Evolutionary conservation across 2,888 invertebrate species (phyloP).

Genomic region (Meliscaeva auricollis): DNA sequence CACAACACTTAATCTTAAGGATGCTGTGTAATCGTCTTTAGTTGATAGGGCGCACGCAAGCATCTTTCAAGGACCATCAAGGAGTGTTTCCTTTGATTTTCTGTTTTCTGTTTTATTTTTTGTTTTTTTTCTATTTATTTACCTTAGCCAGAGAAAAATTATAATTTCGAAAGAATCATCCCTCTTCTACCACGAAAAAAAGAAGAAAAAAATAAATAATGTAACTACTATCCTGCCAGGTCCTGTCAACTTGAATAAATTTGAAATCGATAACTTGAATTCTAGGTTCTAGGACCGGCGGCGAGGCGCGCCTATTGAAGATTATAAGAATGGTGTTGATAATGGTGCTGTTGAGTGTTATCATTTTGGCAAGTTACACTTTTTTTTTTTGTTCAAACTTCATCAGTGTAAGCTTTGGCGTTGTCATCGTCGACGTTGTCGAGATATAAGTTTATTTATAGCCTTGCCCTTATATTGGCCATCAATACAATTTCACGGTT

Average conservation of each 20-base stretch:
- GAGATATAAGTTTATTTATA: slow-evolving; percentile 70
- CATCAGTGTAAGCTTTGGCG: not conserved
- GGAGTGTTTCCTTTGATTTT: not conserved
- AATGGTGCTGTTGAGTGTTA: slow-evolving; percentile 25
- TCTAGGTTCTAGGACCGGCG: slow-evolving; percentile 43
- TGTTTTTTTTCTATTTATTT: slow-evolving; percentile 41
- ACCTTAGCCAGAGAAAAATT: slow-evolving; percentile 36
- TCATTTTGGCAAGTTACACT: not conserved
- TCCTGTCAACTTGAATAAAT: slow-evolving; percentile 68
- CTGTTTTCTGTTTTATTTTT: too few relatives aligned
- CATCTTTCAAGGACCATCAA: slow-evolving; percentile 36
- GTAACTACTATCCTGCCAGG: slow-evolving; percentile 29
- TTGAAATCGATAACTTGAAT: slow-evolving; percentile 67
- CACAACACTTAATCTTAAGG: slow-evolving; percentile 50
- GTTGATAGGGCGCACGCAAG: slow-evolving; percentile 21
- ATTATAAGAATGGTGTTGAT: slow-evolving; percentile 63
- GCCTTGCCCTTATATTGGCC: slow-evolving; percentile 74
- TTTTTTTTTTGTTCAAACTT: not conserved
- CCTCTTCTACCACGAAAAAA: slow-evolving; percentile 5
- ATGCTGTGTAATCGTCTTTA: slow-evolving; percentile 33
- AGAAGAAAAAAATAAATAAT: not conserved
- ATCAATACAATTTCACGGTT: slow-evolving; percentile 76
- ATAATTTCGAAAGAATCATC: slow-evolving; percentile 15
- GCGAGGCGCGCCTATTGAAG: slow-evolving; percentile 32
- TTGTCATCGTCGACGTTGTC: not conserved